phyloP scores from a whole-genome alignment of 2,797 vertebrate genomes.

The Schizopygopsis malacanthus region DNA sequence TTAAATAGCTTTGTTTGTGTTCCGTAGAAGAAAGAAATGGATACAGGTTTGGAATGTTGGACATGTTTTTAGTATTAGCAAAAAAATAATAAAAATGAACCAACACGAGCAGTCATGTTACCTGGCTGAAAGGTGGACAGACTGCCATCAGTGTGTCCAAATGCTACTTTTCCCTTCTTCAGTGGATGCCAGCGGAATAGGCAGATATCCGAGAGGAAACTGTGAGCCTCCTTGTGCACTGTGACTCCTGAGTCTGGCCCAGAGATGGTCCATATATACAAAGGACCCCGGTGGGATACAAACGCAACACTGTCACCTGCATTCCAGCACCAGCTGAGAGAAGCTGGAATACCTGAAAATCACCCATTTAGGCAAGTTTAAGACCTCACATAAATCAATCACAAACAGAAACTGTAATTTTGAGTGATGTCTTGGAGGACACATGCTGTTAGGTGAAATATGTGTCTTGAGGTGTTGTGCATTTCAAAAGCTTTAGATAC shows the following conservation, averaged over 20 bases:
- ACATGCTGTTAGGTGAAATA: not conserved
- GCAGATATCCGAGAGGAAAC: slow-evolving; percentile 93
- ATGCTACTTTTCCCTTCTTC: slow-evolving; percentile 90
- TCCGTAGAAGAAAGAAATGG: not conserved
- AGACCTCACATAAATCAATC: not conserved
- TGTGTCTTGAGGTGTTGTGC: not conserved
- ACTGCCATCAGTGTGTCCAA: slow-evolving; percentile 95
- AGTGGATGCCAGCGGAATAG: slow-evolving; percentile 93
- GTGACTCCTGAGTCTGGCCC: slow-evolving; percentile 85
- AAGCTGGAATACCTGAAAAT: slow-evolving; percentile 85
- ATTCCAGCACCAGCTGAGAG: slow-evolving; percentile 95
- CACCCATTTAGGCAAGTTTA: not conserved
- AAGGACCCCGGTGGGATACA: slow-evolving; percentile 89
- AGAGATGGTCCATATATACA: slow-evolving; percentile 90
- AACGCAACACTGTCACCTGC: slow-evolving; percentile 86
- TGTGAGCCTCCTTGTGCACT: slow-evolving; percentile 92
- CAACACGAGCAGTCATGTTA: slow-evolving; percentile 55
- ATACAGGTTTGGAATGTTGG: not conserved
- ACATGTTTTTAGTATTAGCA: not conserved
- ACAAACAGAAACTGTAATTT: not conserved
- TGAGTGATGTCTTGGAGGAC: not conserved
- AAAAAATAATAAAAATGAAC: not conserved
- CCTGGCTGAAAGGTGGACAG: slow-evolving; percentile 95
- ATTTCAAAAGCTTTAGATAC: not conserved
- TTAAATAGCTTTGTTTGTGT: not conserved